A percentile compares a stretch with the other conserved stretches of the same genome.
phyloP scores from a whole-genome alignment of 2,888 invertebrate genomes.

The Hydrotaea diabolus region DNA sequence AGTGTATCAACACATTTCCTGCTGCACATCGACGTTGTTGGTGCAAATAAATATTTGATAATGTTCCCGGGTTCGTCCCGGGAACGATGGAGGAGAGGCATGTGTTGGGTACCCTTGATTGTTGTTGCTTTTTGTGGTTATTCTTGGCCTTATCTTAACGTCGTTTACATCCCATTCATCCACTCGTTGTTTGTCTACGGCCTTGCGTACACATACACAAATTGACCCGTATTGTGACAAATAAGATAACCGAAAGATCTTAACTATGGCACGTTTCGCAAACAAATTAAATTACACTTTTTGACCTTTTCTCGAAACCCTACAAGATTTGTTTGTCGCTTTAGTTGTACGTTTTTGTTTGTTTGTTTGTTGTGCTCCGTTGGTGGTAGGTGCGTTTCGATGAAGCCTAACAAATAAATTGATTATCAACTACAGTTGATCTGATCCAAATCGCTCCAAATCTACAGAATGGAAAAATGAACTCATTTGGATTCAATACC shows the following conservation, averaged over 20 bases:
- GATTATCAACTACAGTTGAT: too few species aligned
- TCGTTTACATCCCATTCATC: constrained; percentile 3
- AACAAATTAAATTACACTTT: constrained; percentile 39
- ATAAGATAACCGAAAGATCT: not conserved
- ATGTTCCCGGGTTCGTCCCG: not conserved
- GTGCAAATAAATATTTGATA: not conserved
- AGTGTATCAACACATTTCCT: not conserved
- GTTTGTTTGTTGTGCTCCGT: not conserved
- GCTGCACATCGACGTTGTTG: not conserved
- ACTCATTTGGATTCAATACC: too few species aligned
- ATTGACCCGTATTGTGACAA: not conserved
- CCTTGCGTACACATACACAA: not conserved
- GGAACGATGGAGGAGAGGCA: not conserved
- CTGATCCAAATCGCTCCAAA: too few species aligned
- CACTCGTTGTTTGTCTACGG: not conserved
- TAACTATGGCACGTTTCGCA: constrained; percentile 32
- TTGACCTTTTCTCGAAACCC: not conserved
- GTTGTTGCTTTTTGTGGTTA: not conserved
- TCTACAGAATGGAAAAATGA: too few species aligned
- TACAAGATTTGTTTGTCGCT: too few species aligned
- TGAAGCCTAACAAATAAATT: too few species aligned
- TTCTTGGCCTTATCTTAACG: not conserved
- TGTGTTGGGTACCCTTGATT: not conserved
- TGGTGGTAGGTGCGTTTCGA: too few species aligned
- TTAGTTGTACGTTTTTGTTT: too few species aligned